A percentile compares a stretch with the other conserved stretches of the same genome.
Evolutionary conservation across 1,140 invertebrate species (phyloP).

Genomic region (Odontomachus brunneus): DNA sequence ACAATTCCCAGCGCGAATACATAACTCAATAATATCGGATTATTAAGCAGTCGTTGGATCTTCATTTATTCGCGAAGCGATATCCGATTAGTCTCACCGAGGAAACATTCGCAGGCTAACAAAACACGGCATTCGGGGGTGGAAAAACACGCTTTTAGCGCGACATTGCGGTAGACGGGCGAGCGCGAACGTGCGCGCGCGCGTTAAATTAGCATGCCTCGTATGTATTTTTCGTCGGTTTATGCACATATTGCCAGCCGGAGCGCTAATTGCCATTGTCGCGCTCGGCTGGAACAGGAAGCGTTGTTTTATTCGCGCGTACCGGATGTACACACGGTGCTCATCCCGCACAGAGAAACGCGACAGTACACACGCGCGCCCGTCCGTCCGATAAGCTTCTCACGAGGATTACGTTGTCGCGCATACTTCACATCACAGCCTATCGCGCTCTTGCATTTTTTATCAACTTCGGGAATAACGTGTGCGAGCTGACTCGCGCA

Average conservation of each 20-base stretch:
- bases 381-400: constrained; percentile 58
- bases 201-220: constrained; percentile 48
- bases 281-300: constrained; percentile 34
- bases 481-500: too few species aligned
- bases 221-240: constrained; percentile 15
- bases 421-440: neutral
- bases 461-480: neutral
- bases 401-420: constrained; percentile 62
- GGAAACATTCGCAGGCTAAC: neutral
- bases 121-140: neutral
- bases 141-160: constrained; percentile 31
- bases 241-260: constrained; percentile 22
- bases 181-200: neutral
- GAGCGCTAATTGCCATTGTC: constrained; percentile 61
- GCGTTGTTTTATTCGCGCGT: constrained; percentile 37
- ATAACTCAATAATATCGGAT: neutral
- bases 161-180: neutral
- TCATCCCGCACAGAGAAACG: neutral
- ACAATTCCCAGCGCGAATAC: too few species aligned
- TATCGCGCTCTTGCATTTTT: neutral
- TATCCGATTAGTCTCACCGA: neutral
- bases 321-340: constrained; percentile 6
- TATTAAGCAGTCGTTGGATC: neutral
- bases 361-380: neutral
- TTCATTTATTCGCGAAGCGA: neutral